A percentile compares a stretch with the other conserved stretches of the same genome.
These are phyloP conservation scores for Plagodis dolabraria DNA, from an alignment of 2,888 invertebrate genomes.

Conservation along the genomic window DNA sequence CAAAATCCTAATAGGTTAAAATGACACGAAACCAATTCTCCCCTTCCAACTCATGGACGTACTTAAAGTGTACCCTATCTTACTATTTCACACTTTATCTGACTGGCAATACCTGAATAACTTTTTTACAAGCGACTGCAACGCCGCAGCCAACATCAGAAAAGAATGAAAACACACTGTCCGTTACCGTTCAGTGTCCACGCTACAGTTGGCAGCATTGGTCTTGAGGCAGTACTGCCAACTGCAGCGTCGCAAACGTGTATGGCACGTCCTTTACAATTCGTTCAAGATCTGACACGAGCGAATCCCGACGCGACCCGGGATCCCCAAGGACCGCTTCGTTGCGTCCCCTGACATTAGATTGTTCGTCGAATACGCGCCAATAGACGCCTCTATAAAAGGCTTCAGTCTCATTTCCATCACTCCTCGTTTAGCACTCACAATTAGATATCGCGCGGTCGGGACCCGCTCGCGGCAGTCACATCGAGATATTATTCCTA, in stretches of 20 bases:
- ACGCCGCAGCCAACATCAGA: constrained; percentile 31
- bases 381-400: constrained; percentile 32
- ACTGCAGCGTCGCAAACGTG: constrained; percentile 41
- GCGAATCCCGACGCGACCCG: constrained; percentile 17
- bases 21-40: constrained; percentile 36
- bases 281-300: constrained; percentile 27
- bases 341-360: constrained; percentile 4
- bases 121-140: constrained; percentile 22
- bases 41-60: constrained; percentile 35
- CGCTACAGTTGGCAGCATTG: constrained; percentile 14
- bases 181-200: constrained; percentile 23
- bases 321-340: neutral
- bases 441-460: constrained; percentile 1
- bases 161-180: constrained; percentile 24
- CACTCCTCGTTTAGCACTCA: constrained; percentile 16
- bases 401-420: constrained; percentile 30
- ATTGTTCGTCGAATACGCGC: constrained; percentile 18
- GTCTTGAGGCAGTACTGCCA: constrained; percentile 13
- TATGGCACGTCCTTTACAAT: constrained; percentile 63
- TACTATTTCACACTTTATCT: constrained; percentile 30
- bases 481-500: constrained; percentile 47
- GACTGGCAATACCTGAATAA: constrained; percentile 17
- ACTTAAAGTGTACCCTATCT: constrained; percentile 32
- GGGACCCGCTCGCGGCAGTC: constrained; percentile 32
- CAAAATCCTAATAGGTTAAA: constrained; percentile 34